These are phyloP conservation scores for Brachyopa scutellaris DNA, from an alignment of 2,888 invertebrate genomes.

Conservation along the genomic window DNA sequence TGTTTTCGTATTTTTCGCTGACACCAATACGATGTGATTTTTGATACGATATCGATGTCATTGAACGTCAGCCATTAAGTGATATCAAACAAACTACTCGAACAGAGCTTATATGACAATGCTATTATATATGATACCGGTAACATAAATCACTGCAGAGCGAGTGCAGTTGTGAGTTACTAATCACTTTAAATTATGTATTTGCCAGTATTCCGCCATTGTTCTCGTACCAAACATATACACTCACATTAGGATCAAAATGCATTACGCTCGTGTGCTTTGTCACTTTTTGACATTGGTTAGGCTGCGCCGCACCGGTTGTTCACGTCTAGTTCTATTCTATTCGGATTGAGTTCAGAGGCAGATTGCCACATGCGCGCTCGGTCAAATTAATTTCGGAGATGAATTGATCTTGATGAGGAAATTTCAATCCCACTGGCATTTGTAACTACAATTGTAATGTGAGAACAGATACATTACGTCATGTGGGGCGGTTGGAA, in stretches of 20 bases:
- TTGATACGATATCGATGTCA: neutral
- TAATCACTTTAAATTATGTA: constrained; percentile 5
- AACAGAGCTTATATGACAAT: constrained; percentile 32
- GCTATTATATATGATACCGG: constrained; percentile 43
- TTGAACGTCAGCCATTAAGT: neutral
- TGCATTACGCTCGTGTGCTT: too few species aligned
- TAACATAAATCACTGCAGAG: constrained; percentile 57
- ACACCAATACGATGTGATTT: too few species aligned
- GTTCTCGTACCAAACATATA: neutral
- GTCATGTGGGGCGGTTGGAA: constrained; percentile 14
- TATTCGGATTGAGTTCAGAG: constrained; percentile 12
- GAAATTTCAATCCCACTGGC: constrained; percentile 69
- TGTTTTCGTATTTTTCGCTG: too few species aligned
- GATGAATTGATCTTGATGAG: constrained; percentile 72
- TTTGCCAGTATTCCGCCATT: neutral
- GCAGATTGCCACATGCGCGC: constrained; percentile 51
- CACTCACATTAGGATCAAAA: constrained; percentile 27
- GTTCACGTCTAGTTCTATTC: neutral
- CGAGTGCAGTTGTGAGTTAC: constrained; percentile 28
- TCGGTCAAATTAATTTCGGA: constrained; percentile 72
- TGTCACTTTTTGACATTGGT: too few species aligned
- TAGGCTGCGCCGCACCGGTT: neutral
- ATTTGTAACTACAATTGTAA: constrained; percentile 51
- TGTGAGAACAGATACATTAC: constrained; percentile 53
- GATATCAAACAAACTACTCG: neutral